Percentiles rank a stretch among this genome's conserved stretches.
Conservation (phyloP, 2,113 vertebrate species). For the Gobiocypris rarus region DNA sequence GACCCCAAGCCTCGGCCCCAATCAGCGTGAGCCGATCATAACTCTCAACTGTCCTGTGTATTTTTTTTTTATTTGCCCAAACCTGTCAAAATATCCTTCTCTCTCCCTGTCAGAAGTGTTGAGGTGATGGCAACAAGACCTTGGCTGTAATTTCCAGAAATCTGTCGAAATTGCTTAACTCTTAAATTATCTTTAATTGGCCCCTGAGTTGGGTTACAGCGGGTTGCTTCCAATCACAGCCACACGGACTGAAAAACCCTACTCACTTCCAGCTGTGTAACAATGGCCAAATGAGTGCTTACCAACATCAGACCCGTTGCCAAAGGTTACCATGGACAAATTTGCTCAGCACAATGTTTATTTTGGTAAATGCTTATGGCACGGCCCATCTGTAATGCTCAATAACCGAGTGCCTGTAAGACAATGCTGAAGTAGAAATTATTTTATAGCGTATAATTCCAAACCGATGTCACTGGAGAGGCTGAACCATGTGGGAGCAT, state of each 20-base stretch:
- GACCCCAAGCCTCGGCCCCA: slow-evolving; percentile 73
- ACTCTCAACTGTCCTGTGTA: slow-evolving; percentile 71
- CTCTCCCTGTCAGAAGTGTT: slow-evolving; percentile 58
- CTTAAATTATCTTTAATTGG: slow-evolving; percentile 86
- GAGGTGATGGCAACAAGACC: slow-evolving; percentile 77
- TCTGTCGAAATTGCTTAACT: slow-evolving; percentile 80
- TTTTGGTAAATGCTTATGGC: slow-evolving; percentile 71
- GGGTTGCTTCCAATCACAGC: slow-evolving; percentile 72
- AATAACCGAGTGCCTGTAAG: background rate
- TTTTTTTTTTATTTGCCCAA: slow-evolving; percentile 66
- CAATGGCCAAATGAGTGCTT: slow-evolving; percentile 73
- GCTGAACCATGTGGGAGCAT: slow-evolving; percentile 10
- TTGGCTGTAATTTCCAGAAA: slow-evolving; percentile 81
- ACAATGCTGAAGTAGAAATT: background rate
- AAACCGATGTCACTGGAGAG: background rate
- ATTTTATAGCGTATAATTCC: background rate
- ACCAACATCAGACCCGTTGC: slow-evolving; percentile 70
- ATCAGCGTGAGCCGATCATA: slow-evolving; percentile 69
- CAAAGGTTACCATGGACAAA: slow-evolving; percentile 73
- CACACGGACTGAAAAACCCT: slow-evolving; percentile 64
- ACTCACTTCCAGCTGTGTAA: slow-evolving; percentile 80
- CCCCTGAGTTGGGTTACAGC: slow-evolving; percentile 72
- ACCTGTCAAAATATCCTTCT: slow-evolving; percentile 81
- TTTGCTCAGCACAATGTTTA: slow-evolving; percentile 70
- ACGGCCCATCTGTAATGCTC: background rate